Percentiles rank a stretch among this genome's conserved stretches.
These are phyloP conservation scores for Ellobium chinense DNA, from an alignment of 2,888 invertebrate species.

Conservation along the genomic window DNA sequence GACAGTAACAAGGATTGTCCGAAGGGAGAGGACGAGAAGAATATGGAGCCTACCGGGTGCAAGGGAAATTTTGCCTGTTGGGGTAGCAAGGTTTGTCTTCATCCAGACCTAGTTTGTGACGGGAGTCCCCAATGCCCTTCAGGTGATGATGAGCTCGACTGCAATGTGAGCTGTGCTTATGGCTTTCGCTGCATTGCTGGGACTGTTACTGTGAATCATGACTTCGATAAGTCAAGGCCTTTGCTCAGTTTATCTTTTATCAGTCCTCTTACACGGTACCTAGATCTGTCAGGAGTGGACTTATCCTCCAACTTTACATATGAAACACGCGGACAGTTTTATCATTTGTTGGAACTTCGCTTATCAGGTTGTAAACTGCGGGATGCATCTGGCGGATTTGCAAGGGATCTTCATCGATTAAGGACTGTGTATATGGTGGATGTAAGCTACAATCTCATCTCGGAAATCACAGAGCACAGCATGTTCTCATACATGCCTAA, in stretches of 20 bases:
- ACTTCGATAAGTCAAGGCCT: not conserved
- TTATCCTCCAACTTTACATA: no score
- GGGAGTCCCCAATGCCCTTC: constrained; percentile 15
- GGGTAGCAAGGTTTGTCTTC: not conserved
- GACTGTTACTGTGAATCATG: not conserved
- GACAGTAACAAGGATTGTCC: constrained; percentile 1
- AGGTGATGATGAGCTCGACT: constrained; percentile 16
- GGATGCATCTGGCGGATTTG: no score
- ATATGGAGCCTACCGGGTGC: not conserved
- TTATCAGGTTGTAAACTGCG: no score
- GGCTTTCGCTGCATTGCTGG: constrained; percentile 19
- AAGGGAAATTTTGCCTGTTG: constrained; percentile 8
- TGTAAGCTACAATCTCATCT: no score
- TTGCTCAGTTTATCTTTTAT: not conserved
- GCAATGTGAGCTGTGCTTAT: constrained; percentile 1
- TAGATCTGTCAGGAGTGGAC: not conserved
- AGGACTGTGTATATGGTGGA: no score
- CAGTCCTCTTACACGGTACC: not conserved
- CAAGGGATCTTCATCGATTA: no score
- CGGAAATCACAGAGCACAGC: no score
- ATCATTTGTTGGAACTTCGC: no score
- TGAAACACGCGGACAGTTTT: no score
- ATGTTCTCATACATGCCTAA: no score
- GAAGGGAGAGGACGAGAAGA: not conserved
- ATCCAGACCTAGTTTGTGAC: constrained; percentile 38